phyloP scores from a whole-genome alignment of 2,888 invertebrate species.

The Acrobasis consociella region DNA sequence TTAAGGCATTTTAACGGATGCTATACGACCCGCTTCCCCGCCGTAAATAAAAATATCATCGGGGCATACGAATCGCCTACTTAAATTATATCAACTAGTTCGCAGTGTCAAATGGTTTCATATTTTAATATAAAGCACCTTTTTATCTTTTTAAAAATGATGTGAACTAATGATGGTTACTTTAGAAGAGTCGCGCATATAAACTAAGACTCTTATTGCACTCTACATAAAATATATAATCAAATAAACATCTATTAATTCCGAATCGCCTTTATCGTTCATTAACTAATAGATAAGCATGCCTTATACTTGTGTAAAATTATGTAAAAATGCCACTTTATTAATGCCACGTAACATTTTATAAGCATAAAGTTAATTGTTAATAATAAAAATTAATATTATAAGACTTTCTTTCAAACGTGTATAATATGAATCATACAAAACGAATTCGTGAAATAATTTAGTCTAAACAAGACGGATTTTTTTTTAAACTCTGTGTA shows the following conservation, averaged over 20 bases:
- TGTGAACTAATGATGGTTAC: conserved; percentile 12
- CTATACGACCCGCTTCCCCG: conserved; percentile 25
- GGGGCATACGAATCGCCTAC: conserved; percentile 52
- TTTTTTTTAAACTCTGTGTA: too few species aligned
- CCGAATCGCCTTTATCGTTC: background rate
- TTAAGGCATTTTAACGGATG: conserved; percentile 29
- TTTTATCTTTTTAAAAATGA: conserved; percentile 25
- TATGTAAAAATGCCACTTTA: too few species aligned
- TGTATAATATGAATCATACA: too few species aligned
- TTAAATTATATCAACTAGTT: conserved; percentile 41
- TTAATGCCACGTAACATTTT: too few species aligned
- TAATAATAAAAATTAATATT: too few species aligned
- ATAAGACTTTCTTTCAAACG: too few species aligned
- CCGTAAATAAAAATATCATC: conserved; percentile 47
- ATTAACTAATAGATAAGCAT: background rate
- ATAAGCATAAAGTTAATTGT: too few species aligned
- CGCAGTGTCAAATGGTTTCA: conserved; percentile 38
- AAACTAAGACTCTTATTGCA: background rate
- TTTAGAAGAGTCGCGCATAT: background rate
- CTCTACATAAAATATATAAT: conserved; percentile 19
- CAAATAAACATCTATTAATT: conserved; percentile 2
- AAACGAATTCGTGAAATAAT: too few species aligned
- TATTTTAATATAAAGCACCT: conserved; percentile 36
- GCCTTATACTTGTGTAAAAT: background rate
- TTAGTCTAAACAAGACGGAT: too few species aligned